These are phyloP conservation scores for Drosophila erecta DNA, from an alignment of 1,140 invertebrate species.

Conservation along the genomic window DNA sequence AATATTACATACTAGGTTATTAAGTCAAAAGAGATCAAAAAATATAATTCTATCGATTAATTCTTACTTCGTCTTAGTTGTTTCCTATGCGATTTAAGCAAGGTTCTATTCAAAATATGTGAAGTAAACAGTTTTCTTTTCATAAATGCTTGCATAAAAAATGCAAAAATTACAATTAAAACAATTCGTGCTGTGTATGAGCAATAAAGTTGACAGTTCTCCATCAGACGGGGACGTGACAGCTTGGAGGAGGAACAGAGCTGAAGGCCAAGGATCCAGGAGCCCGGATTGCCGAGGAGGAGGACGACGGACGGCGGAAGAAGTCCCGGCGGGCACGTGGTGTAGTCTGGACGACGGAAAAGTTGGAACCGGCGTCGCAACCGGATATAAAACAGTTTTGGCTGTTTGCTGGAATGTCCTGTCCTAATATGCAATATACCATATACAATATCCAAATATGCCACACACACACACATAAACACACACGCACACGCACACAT, in stretches of 20 bases:
- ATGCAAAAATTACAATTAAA: no score
- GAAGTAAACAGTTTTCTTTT: no score
- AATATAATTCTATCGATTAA: background rate
- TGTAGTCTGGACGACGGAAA: constrained; percentile 44
- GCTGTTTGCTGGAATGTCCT: constrained; percentile 56
- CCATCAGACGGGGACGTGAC: constrained; percentile 64
- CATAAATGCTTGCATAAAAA: no score
- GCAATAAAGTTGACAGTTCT: constrained; percentile 77
- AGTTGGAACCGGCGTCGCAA: constrained; percentile 71
- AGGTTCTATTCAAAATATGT: no score
- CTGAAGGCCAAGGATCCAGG: constrained; percentile 5
- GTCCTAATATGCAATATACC: constrained; percentile 37
- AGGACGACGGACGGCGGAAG: background rate
- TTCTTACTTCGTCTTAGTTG: no score
- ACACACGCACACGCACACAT: constrained; percentile 6
- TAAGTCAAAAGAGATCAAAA: background rate
- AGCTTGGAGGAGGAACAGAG: constrained; percentile 37
- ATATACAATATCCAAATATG: constrained; percentile 51
- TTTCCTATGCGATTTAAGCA: no score
- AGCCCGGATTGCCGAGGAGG: background rate
- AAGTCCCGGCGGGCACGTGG: constrained; percentile 12
- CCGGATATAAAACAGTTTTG: constrained; percentile 76
- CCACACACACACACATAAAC: background rate
- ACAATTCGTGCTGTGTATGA: constrained; percentile 3
- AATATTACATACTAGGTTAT: background rate